Evolutionary conservation across 2,797 vertebrate species (phyloP).

Genomic region (Heterohyrax brucei): DNA sequence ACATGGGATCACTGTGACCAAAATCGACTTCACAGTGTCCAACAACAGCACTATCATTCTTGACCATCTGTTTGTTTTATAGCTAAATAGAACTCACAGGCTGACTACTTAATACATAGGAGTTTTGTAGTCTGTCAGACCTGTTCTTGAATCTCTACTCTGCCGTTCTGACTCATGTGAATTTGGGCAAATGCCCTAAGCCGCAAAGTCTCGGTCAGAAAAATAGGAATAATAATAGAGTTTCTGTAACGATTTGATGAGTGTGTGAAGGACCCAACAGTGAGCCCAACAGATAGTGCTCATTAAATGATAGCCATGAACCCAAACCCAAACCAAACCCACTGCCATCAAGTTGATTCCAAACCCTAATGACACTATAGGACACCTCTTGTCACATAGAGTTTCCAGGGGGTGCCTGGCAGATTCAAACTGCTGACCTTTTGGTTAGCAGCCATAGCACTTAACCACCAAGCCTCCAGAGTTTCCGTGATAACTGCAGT

Average conservation of each 20-base stretch:
- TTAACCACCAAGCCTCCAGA: too few species aligned
- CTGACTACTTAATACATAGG: neutral
- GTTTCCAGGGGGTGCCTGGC: too few species aligned
- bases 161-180: neutral
- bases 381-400: too few species aligned
- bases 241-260: neutral
- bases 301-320: neutral
- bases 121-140: neutral
- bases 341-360: too few species aligned
- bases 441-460: too few species aligned
- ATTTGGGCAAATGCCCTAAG: neutral
- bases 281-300: neutral
- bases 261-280: neutral
- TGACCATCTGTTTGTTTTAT: constrained; percentile 16
- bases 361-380: too few species aligned
- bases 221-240: neutral
- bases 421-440: too few species aligned
- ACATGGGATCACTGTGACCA: neutral
- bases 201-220: constrained; percentile 1
- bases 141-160: neutral
- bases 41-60: neutral
- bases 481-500: neutral
- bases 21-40: neutral
- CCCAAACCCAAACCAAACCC: too few species aligned
- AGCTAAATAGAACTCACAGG: neutral